Evolutionary conservation across 2,113 vertebrate genomes (phyloP), one percentile per base, ranked within the genome.

Genomic region (Notothenia coriiceps): DNA sequence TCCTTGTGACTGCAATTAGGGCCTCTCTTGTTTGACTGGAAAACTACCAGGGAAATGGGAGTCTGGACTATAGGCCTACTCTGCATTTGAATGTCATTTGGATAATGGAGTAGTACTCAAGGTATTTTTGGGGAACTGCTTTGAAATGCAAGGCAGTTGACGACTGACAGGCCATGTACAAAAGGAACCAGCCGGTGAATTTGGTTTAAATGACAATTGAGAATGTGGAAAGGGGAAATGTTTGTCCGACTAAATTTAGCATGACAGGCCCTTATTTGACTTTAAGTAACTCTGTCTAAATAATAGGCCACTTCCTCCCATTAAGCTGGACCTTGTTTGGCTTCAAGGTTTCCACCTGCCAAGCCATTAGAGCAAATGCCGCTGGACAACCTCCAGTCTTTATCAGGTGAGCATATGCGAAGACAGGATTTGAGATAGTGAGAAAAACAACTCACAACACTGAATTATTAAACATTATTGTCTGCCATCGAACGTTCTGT

Each of bases 111-210:
- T 62, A 33, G 35, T 74, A 68, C 68, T 80, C 74, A 61, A 72
- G 62, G 22, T 15, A 59, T 72, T 67, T 65, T 70, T 17, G 15
- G 29, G 35, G 14, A 77, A 20, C 76, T 86, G 73, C 80, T 88
- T 91, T 88, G 82, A 90, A 92, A 86, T 84, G 74, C 79, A 83
- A 91, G 82, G 78, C 79, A 86, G 82, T 55, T n/a, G 49, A 72
- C 12, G 20, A 40, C 70, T 59, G 73, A 72, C 40, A 64, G 69
- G 68, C 51, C 18, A 10, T 11, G 29, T 43, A 73, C 4, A 13
- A 51, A 51, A 74, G 69, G 59, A 63, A 69, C 47, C 70, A 79
- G 54, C 62, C 57, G 4, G 33, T 72, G 57, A 69, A 86, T 92
- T 83, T 86, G 80, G 44, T 71, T 89, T 68, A 20, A 80, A 87